A percentile compares a stretch with the other conserved stretches of the same genome.
Evolutionary conservation across 2,113 vertebrate species (phyloP).

Genomic region (Calyptommatus sinebrachiatus): DNA sequence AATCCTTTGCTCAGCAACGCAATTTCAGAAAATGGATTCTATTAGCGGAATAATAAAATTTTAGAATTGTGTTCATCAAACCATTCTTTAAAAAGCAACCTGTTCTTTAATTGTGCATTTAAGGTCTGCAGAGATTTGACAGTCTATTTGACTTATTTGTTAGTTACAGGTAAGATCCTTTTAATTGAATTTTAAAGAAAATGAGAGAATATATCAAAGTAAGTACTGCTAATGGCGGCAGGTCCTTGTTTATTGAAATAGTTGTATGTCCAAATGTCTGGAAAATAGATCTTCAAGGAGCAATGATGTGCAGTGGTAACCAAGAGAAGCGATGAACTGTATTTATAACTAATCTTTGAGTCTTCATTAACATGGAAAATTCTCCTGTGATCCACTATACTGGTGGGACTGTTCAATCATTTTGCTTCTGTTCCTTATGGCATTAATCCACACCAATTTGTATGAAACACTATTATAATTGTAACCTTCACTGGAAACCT

Average conservation of each 20-base stretch:
- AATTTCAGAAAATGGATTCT: conserved; percentile 2
- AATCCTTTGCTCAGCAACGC: background rate
- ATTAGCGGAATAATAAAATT: background rate
- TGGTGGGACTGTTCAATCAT: too few species aligned
- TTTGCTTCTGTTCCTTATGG: background rate
- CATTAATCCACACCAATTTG: background rate
- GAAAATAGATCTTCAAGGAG: background rate
- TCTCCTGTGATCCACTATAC: too few species aligned
- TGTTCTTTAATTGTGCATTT: background rate
- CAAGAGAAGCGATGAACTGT: too few species aligned
- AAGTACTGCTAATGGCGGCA: background rate
- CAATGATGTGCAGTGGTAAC: too few species aligned
- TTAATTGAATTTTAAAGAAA: background rate
- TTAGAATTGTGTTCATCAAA: background rate
- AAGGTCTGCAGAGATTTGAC: background rate
- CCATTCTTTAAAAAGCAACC: background rate
- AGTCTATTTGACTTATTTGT: background rate
- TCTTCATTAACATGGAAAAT: too few species aligned
- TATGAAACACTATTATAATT: background rate
- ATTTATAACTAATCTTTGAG: too few species aligned
- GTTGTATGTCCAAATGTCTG: background rate
- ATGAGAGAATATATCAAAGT: background rate
- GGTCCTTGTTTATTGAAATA: background rate
- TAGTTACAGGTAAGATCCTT: background rate
- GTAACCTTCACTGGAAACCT: background rate